Conservation (phyloP, 2,888 invertebrate species). For the Temnothorax unifasciatus region DNA sequence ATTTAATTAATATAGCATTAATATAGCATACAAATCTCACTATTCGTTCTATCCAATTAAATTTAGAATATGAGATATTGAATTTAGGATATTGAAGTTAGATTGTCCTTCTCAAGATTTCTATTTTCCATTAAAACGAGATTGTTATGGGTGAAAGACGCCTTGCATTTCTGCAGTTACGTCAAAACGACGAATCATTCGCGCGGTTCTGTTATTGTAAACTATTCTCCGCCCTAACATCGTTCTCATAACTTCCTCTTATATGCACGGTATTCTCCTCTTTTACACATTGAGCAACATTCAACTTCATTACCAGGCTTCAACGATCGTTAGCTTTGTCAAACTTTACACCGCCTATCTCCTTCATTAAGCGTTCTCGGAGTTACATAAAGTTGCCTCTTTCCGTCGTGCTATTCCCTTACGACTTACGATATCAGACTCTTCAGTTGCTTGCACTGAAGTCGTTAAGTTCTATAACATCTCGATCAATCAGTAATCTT, state of each 20-base stretch:
- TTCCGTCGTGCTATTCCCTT: conserved; percentile 24
- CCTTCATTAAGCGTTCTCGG: conserved; percentile 48
- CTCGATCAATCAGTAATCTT: conserved; percentile 21
- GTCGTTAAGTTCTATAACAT: conserved; percentile 7
- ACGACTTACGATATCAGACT: conserved; percentile 34
- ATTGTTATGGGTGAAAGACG: background rate
- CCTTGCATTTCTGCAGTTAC: conserved; percentile 6
- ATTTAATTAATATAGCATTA: background rate
- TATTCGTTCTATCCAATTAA: background rate
- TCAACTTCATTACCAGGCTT: conserved; percentile 51
- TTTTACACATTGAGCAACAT: conserved; percentile 49
- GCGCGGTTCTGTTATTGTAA: conserved; percentile 21
- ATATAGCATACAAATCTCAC: background rate
- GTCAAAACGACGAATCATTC: conserved; percentile 51
- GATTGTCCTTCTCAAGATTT: background rate
- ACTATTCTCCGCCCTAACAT: conserved; percentile 36
- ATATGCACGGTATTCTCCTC: conserved; percentile 8
- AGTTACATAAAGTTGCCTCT: conserved; percentile 57
- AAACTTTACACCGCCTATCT: conserved; percentile 50
- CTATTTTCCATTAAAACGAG: background rate
- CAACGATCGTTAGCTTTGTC: conserved; percentile 57
- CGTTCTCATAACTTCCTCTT: conserved; percentile 35
- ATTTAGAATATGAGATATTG: background rate
- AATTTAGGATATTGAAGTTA: background rate
- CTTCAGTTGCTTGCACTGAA: conserved; percentile 2